Evolutionary conservation across 2,113 vertebrate genomes (phyloP), one percentile per base, ranked within the genome.

Genomic region (Oncorhynchus kisutch): DNA sequence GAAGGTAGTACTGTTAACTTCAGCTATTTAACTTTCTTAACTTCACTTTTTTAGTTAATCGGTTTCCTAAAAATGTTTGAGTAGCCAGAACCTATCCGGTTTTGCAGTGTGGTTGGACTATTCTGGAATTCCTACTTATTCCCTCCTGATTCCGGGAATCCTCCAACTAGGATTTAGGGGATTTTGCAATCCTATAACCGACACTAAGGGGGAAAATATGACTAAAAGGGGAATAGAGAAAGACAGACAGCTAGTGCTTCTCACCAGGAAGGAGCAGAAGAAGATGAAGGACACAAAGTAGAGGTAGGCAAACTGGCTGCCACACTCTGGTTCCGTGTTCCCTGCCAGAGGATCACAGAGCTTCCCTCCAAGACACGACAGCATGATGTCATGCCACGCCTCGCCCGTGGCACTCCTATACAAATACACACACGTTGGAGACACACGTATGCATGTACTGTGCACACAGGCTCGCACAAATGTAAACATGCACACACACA

Each of bases 201-300:
- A 45, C 8, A 45, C 8, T 45, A 54, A 48, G 31, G 59, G 39
- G 22, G 25, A 8, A 72, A 27, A 18, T 6, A 4, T 16, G 20
- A 12, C 70, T 22, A 2, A 70, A 31, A 48, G 39, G 51, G 13
- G 51, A 54, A 18, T 13, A 51, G 6, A 49, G 29, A 67, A 1
- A 18, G 29, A 67, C 12, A 67, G 29, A 14, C 3, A 31, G 13
- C 1, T 2, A 39, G 27, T n/a, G 66, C 4, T 39, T 59, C 96
- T 97, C 86, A 99, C 98, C 96, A 99, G 92, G 89, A 99, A 99
- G 83, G 98, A 98, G 92, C 98, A 99, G 90, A 99, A 97, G 94
- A 99, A 99, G 93, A 99, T 99, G 94, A 99, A 99, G 87, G 97
- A 99, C 92, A 99, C 97, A 89, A 99, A 99, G 78, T 99, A 99